These are phyloP conservation scores for Chrysemys picta DNA, from an alignment of 2,113 vertebrate genomes.

Conservation along the genomic window DNA sequence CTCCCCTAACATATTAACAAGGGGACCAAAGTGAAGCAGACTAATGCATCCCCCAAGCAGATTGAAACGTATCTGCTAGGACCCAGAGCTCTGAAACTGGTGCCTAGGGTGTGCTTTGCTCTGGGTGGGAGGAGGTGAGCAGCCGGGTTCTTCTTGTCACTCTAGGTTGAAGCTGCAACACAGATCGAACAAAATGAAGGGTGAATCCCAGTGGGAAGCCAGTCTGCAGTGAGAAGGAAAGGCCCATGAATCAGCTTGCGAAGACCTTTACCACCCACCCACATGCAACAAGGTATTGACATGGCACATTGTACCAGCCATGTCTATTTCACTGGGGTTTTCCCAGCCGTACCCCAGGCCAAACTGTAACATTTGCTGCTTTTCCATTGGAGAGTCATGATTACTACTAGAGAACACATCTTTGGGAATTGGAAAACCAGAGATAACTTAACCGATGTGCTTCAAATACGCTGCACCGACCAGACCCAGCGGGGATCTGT, in stretches of 20 bases:
- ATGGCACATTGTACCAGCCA: neutral
- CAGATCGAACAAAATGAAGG: neutral
- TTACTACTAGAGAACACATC: neutral
- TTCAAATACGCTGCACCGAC: neutral
- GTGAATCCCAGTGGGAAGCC: too few relatives aligned
- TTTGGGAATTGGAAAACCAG: neutral
- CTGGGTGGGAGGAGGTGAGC: neutral
- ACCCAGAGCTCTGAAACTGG: neutral
- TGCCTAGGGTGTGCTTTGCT: neutral
- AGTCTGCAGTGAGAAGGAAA: neutral
- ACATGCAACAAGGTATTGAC: neutral
- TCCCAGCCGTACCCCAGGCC: fast-evolving
- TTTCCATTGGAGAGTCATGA: neutral
- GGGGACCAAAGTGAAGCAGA: neutral
- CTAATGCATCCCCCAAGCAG: neutral
- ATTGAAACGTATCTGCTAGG: neutral
- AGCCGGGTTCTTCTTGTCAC: neutral
- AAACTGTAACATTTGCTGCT: neutral
- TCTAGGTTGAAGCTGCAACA: neutral
- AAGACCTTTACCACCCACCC: neutral
- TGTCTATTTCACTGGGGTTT: neutral
- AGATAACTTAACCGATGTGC: neutral
- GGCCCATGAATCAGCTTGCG: neutral
- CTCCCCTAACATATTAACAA: neutral
- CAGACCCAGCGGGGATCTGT: neutral